phyloP scores from a whole-genome alignment of 2,113 vertebrate genomes.

The Ondatra zibethicus region DNA sequence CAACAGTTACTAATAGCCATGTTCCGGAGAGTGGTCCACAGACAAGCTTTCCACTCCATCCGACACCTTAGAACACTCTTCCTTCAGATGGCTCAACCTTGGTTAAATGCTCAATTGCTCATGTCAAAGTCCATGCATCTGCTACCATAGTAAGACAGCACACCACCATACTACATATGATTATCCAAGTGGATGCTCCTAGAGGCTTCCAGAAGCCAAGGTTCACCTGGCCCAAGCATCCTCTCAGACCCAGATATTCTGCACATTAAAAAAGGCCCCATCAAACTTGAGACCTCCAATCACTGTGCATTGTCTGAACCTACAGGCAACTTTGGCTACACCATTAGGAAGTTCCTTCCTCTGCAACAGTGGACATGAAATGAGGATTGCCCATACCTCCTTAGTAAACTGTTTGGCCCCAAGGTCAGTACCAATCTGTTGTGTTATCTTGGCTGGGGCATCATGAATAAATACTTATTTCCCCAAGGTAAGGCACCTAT shows the following conservation, averaged over 20 bases:
- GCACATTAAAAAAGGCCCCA: neutral
- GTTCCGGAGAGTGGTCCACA: neutral
- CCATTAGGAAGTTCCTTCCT: neutral
- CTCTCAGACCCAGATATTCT: neutral
- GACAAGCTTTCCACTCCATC: neutral
- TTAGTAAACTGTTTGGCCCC: neutral
- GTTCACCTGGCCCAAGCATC: neutral
- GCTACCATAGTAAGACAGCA: neutral
- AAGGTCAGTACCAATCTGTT: neutral
- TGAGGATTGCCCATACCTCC: neutral
- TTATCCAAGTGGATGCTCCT: neutral
- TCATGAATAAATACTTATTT: neutral
- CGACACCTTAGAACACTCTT: neutral
- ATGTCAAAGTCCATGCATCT: neutral
- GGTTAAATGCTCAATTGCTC: neutral
- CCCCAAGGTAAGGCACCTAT: neutral
- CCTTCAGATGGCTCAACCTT: neutral
- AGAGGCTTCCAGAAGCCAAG: neutral
- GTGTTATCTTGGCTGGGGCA: neutral
- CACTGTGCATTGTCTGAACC: too few species aligned
- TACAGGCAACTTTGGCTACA: neutral
- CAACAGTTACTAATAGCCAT: neutral
- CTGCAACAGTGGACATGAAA: neutral
- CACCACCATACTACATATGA: neutral
- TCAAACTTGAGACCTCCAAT: too few species aligned